Percentiles rank a stretch among this genome's conserved stretches.
phyloP scores from a whole-genome alignment of 92 coral and sea anemone species.

The Palythoa caribaeorum region DNA sequence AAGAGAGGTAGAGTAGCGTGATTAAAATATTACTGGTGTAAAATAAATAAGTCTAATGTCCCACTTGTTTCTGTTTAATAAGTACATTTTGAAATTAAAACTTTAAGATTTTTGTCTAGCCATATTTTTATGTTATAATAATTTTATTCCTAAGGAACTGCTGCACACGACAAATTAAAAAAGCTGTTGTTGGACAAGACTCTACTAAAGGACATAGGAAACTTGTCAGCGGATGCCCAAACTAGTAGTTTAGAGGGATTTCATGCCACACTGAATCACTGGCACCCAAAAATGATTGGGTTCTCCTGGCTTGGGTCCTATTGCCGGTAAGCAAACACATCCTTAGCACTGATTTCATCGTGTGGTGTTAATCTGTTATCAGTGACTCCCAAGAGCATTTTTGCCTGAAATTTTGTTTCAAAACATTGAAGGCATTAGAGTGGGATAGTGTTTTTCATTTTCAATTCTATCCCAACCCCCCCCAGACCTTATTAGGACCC shows the following conservation, averaged over 20 bases:
- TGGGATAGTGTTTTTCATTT: not conserved
- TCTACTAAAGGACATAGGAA: not conserved
- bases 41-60: not conserved
- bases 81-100: no score
- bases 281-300: not conserved
- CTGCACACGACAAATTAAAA: conserved; percentile 19
- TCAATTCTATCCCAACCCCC: not conserved
- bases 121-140: not conserved
- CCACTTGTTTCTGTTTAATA: not conserved
- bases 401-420: not conserved
- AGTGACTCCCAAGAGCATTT: not conserved
- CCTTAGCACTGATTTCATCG: not conserved
- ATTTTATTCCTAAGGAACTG: conserved; percentile 18
- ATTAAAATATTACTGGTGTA: not conserved
- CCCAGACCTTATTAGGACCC: no score
- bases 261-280: not conserved
- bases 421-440: not conserved
- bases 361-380: not conserved
- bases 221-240: not conserved
- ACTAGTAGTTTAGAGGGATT: conserved; percentile 24
- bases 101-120: not conserved
- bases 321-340: not conserved
- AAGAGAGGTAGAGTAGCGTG: conserved; percentile 35
- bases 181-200: conserved; percentile 25
- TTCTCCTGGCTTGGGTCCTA: no score